Evolutionary conservation across 2,797 vertebrate species (phyloP), one percentile per base, ranked within the genome.

Genomic region (Xenopus petersii): DNA sequence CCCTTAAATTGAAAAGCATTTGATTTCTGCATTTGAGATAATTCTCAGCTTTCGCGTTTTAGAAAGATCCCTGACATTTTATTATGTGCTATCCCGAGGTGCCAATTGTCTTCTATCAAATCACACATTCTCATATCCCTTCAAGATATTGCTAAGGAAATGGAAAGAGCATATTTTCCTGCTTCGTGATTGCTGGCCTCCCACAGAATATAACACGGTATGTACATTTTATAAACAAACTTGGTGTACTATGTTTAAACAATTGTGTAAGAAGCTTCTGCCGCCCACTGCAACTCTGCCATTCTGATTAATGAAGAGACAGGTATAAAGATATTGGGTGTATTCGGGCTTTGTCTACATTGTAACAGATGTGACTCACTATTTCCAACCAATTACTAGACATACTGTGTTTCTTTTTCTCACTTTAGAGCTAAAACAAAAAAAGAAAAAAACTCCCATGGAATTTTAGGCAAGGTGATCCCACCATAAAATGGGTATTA

Each of bases 111-210:
- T 64, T n/a, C 33, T 30, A 64, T 64, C 62, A 3, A 42, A 30
- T 64, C 33, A 64, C 62, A 64, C 10, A 15, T 64, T 64, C 62
- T 64, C 33, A 64, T 64, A 63, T 33, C 33, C 61, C 26, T 63
- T 33, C 61, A 33, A 63, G 17, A 63, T 15, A 46, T 64, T 24
- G 33, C 60, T 9, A 10, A 51, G 36, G 12, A 64, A n/a, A 64
- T 64, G 36, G 26, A 64, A 30, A 42, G 16, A 6, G 62, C 36
- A 30, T 12, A 30, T 42, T 64, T 15, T 64, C 13, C 60, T 2
- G 30, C 26, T 33, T 63, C 30, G 9, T 33, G 61, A 63, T 63
- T 63, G 10, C 30, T 42, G 60, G 12, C 21, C 26, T 62, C 26
- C 60, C 21, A 26, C 21, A 2, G 60, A 10, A 62, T 64, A 62